phyloP scores from a whole-genome alignment of 2,113 vertebrate species.

The Syngnathus scovelli region DNA sequence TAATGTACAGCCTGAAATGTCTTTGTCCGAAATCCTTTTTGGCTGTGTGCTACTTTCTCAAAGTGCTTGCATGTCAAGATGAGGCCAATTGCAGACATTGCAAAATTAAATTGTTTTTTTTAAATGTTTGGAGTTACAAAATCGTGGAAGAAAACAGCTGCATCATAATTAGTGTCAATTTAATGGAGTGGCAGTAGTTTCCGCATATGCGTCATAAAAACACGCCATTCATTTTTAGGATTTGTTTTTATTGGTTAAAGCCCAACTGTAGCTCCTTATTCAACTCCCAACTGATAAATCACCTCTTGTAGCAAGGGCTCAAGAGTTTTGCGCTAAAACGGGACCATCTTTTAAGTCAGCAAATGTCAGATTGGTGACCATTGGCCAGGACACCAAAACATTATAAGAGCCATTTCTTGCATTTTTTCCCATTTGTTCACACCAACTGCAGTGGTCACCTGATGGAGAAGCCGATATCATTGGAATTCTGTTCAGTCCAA shows the following conservation, averaged over 20 bases:
- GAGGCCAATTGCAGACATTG: background rate
- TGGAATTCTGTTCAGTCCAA: background rate
- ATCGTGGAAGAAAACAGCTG: background rate
- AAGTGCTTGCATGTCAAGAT: background rate
- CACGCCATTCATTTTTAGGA: background rate
- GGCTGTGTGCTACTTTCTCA: background rate
- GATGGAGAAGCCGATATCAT: conserved; percentile 2
- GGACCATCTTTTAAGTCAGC: too few relatives aligned
- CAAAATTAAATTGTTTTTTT: too few relatives aligned
- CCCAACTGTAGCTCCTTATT: background rate
- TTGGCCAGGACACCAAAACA: background rate
- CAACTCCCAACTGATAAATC: background rate
- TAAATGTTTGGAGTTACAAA: background rate
- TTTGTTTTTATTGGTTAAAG: background rate
- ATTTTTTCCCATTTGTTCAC: conserved; percentile 4
- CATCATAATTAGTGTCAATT: background rate
- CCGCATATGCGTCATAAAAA: background rate
- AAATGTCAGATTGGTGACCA: too few relatives aligned
- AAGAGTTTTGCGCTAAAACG: background rate
- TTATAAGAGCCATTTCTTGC: too few relatives aligned
- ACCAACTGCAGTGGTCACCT: conserved; percentile 11
- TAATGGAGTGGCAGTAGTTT: background rate
- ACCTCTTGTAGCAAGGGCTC: background rate
- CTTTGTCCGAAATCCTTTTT: background rate
- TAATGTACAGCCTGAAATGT: background rate